Conservation (phyloP, 2,113 vertebrate species). For the Oryzias woworae region DNA sequence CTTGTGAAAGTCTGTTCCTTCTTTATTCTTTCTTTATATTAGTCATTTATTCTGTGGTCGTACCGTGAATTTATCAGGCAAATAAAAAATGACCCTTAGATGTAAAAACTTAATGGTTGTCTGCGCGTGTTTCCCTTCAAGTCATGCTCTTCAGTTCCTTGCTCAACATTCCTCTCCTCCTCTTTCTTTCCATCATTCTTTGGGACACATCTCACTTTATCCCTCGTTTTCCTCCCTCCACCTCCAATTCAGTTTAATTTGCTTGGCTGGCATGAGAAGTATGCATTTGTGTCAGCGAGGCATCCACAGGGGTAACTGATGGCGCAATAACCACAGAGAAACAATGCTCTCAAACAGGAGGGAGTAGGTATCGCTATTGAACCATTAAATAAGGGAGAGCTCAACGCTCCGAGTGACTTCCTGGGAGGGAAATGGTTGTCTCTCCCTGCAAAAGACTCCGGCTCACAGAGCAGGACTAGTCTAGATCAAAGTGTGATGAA, state of each 20-base stretch:
- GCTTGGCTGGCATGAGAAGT: constrained; percentile 59
- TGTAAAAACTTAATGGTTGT: not conserved
- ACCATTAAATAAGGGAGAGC: constrained; percentile 68
- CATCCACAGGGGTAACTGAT: constrained; percentile 64
- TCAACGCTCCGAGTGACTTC: constrained; percentile 56
- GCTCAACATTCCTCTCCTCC: constrained; percentile 13
- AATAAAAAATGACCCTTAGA: constrained; percentile 7
- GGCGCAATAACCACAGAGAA: constrained; percentile 69
- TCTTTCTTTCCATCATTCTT: constrained; percentile 16
- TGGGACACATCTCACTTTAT: constrained; percentile 48
- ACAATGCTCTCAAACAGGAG: constrained; percentile 66
- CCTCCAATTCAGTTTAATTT: constrained; percentile 64
- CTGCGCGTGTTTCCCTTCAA: constrained; percentile 19
- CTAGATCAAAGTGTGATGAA: constrained; percentile 33
- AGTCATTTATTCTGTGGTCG: no score
- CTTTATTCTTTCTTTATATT: no score
- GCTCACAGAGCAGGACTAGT: constrained; percentile 1
- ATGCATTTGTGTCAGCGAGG: constrained; percentile 65
- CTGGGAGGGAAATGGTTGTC: constrained; percentile 42
- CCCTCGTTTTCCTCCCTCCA: constrained; percentile 40
- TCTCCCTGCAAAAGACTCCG: constrained; percentile 39
- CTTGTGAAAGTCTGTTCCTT: no score
- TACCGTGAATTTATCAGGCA: not conserved
- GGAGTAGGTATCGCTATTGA: constrained; percentile 59
- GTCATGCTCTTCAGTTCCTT: not conserved